Base-by-base conservation (phyloP, 1,140 invertebrate species). In the Drosophila sp. region DNA sequence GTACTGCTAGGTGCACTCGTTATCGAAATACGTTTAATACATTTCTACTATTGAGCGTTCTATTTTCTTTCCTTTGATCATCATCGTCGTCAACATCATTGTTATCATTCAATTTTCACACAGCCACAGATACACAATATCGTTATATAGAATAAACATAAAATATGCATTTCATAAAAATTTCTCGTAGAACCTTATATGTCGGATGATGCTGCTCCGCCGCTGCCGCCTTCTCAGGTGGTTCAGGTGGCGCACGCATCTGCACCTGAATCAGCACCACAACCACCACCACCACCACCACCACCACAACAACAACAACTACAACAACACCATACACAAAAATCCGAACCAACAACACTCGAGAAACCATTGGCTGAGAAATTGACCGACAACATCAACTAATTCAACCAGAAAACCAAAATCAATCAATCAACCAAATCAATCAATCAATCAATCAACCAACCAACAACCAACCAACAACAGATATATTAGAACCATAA, bases 321-420 rank as follows among this genome's bases (percentile, higher is more conserved):
- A 77, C 79, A 65, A 83, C 75, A 70, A 72, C 82, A 83, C 69
- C 71, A 90, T 62, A 76, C 80, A 85, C 75, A 73, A 64, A 85
- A 82, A 84, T 76, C 87, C 54, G 87, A 90, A 87, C 79, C 79
- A 76, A 80, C 81, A 79, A 86, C 83, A 87, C 84, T 87, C 75
- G 82, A 90, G 82, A 80, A 86, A 83, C 87, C 87, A 83, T 90
- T 90, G 84, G 80, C 84, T 75, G 76, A 82, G 75, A 87, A 87
- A 77, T 87, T 89, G 84, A 83, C 83, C 83, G 72, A 76, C 68
- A 66, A 65, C 41, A 50, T 50, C 83, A 84, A 87, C 83, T 69
- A 70, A 89, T 76, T 90, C 86, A 87, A 56, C 76, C 70, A 70
- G 79, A 82, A 58, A 74, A 73, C 57, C 32, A 40, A 32, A 63